phyloP scores from a whole-genome alignment of 2,888 invertebrate species.

The Chrysopilus asiliformis region DNA sequence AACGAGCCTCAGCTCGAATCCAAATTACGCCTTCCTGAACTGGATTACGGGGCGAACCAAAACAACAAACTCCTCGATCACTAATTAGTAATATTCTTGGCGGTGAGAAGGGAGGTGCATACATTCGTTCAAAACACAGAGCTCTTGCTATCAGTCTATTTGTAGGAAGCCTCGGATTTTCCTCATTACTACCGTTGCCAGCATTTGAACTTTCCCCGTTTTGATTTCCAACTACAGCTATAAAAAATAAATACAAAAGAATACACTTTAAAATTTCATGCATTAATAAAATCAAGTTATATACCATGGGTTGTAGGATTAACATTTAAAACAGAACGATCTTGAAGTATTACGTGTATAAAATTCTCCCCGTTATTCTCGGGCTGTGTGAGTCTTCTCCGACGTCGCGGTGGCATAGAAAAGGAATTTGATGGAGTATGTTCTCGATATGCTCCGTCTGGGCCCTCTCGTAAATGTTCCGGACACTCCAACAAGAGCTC shows the following conservation, averaged over 20 bases:
- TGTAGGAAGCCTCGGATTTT: too few species aligned
- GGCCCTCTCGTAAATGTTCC: conserved; percentile 14
- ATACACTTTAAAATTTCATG: too few species aligned
- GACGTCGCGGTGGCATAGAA: too few species aligned
- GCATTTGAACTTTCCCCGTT: too few species aligned
- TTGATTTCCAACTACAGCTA: too few species aligned
- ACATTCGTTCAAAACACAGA: conserved; percentile 12
- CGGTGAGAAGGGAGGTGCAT: conserved; percentile 10
- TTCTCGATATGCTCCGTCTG: too few species aligned
- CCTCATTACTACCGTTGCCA: too few species aligned
- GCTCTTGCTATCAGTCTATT: conserved; percentile 10
- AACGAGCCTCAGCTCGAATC: conserved; percentile 30
- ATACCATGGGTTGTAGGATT: background rate
- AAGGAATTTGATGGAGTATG: too few species aligned
- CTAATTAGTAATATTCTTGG: conserved; percentile 20
- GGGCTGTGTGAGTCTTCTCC: too few species aligned
- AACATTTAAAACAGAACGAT: background rate
- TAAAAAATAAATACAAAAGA: too few species aligned
- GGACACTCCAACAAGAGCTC: conserved; percentile 42
- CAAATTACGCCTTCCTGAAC: conserved; percentile 31
- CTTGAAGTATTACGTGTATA: conserved; percentile 1
- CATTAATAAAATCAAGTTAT: too few species aligned
- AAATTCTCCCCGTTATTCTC: too few species aligned
- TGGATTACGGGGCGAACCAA: conserved; percentile 28
- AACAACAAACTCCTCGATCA: conserved; percentile 32